Evolutionary conservation across 64 coral and sea anemone genomes (phyloP).

Genomic region (Stichodactyla helianthus): DNA sequence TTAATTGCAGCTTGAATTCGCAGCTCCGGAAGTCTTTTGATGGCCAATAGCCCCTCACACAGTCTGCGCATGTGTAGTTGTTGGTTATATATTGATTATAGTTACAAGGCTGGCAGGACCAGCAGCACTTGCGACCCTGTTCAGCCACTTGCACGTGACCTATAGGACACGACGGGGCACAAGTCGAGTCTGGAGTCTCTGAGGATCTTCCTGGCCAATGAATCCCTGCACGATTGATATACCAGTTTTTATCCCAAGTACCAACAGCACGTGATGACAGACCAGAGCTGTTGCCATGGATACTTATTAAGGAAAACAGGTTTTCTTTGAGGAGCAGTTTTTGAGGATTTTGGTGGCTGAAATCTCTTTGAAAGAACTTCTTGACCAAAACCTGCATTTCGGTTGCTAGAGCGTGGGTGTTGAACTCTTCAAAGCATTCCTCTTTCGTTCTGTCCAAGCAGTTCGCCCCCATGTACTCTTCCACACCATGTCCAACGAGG

Average conservation of each 20-base stretch:
- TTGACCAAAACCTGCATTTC: constrained; percentile 1
- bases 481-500: constrained; percentile 43
- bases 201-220: constrained; percentile 24
- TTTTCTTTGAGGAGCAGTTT: constrained; percentile 46
- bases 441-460: constrained; percentile 23
- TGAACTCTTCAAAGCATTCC: constrained; percentile 13
- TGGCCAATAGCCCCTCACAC: constrained; percentile 72
- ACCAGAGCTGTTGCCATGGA: constrained; percentile 17
- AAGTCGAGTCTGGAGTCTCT: constrained; percentile 49
- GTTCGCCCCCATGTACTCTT: not conserved
- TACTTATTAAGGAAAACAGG: constrained; percentile 57
- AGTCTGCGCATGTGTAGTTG: constrained; percentile 58
- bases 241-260: constrained; percentile 69
- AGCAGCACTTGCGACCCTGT: constrained; percentile 53
- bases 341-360: not conserved
- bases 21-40: constrained; percentile 63
- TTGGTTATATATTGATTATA: constrained; percentile 75
- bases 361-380: not conserved
- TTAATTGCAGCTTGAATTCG: constrained; percentile 53
- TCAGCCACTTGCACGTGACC: constrained; percentile 57
- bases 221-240: constrained; percentile 51
- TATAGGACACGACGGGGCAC: constrained; percentile 40
- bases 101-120: constrained; percentile 64
- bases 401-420: not conserved
- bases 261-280: constrained; percentile 34